Percentiles rank a stretch among this genome's conserved stretches.
phyloP scores from a whole-genome alignment of 92 coral and sea anemone genomes.

The Palythoa heliodiscus region DNA sequence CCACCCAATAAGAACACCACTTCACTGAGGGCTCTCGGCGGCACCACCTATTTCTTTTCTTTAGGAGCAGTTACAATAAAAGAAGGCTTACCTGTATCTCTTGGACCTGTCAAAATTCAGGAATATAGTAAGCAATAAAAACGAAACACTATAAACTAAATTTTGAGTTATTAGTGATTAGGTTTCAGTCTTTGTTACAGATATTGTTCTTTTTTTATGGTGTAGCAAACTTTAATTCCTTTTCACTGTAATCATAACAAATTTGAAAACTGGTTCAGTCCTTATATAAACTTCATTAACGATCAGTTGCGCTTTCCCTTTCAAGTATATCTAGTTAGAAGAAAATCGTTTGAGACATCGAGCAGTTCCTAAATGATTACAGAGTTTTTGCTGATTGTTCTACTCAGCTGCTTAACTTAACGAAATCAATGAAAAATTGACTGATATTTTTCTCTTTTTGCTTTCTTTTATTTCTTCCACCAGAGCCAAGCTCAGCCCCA shows the following conservation, averaged over 20 bases:
- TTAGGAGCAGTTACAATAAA: conserved; percentile 18
- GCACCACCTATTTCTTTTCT: background rate
- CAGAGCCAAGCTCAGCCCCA: conserved; percentile 42
- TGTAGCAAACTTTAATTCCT: background rate
- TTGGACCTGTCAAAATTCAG: conserved; percentile 3
- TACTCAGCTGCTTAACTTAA: background rate
- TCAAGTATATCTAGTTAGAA: background rate
- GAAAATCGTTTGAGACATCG: background rate
- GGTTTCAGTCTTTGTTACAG: background rate
- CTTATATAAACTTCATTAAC: background rate
- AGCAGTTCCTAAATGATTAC: background rate
- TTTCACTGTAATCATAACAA: background rate
- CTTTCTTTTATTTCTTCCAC: background rate
- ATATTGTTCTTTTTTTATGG: background rate
- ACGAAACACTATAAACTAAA: background rate
- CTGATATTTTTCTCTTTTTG: background rate
- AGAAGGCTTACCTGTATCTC: conserved; percentile 15
- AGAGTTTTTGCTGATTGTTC: background rate
- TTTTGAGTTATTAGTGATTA: background rate
- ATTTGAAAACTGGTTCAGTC: background rate
- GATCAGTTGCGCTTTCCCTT: background rate
- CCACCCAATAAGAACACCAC: background rate
- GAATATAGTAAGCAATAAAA: conserved; percentile 9
- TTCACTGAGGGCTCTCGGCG: conserved; percentile 4
- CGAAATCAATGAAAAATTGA: background rate